Evolutionary conservation across 2,113 vertebrate species (phyloP), one percentile per base, ranked within the genome.

Genomic region (Equus przewalskii): DNA sequence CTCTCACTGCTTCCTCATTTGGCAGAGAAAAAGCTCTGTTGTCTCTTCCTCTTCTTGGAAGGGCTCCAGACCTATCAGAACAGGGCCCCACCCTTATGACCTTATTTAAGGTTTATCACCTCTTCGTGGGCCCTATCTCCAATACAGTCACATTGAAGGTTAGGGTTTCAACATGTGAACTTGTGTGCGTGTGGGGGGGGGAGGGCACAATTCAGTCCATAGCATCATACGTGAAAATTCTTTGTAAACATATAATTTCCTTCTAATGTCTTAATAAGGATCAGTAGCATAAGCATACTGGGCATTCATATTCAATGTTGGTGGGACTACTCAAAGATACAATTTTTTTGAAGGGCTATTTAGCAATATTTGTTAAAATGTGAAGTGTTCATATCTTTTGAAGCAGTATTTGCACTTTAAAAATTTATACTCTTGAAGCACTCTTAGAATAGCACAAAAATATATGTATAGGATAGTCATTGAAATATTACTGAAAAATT

Each of bases 381-480:
- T 76, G 19, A 75, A 82, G 10, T 36, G 28, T 9, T 86, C 11
- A 51, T 26, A n/a, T 14, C 15, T 89, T 93, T 49, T 51, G 28
- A 92, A 60, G 5, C 4, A 89, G 30, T 73, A 89, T 78, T 95
- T 82, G 15, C 30, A 65, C 13, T 93, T 94, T 21, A 86, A 96
- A 83, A 80, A 33, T 51, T 44, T 76, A 13, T 78, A 62, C 8
- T 62, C 8, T 60, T 14, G 0, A 85, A 78, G 46, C 3, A 82
- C 7, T 84, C 30, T 85, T 76, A 96, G 16, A 95, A 60, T 67
- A 73, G 7, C 19, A 73, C 41, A 54, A 72, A 94, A 13, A 60
- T 56, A 67, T 56, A 56, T 67, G 7, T 56, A 44, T 70, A 46
- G n/a, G 65, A 75, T 36, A 85, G 51, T 65, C 65, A 28, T 51